phyloP scores from a whole-genome alignment of 1,140 invertebrate genomes.

The Zaprionus kolodkinae region DNA sequence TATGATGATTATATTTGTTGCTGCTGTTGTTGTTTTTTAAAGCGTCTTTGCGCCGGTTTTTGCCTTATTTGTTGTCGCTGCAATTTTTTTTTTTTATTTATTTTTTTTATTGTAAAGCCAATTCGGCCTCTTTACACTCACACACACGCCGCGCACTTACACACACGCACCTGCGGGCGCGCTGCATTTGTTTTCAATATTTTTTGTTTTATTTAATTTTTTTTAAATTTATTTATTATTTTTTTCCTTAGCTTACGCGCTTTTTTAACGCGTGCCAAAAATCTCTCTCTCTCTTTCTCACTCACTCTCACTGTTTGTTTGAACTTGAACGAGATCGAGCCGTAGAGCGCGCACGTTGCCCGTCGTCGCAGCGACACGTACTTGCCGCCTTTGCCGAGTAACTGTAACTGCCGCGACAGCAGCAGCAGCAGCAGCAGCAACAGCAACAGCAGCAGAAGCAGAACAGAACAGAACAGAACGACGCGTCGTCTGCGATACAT shows the following conservation, averaged over 20 bases:
- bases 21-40: constrained; percentile 33
- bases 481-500: constrained; percentile 61
- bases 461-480: constrained; percentile 27
- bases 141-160: constrained; percentile 3
- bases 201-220: constrained; percentile 22
- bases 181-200: constrained; percentile 24
- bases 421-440: constrained; percentile 2
- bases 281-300: too few species aligned
- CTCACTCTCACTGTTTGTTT: too few species aligned
- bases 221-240: constrained; percentile 28
- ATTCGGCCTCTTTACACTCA: too few species aligned
- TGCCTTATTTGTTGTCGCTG: constrained; percentile 21
- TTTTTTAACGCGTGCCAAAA: constrained; percentile 29
- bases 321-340: constrained; percentile 40
- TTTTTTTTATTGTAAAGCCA: constrained; percentile 29
- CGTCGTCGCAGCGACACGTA: constrained; percentile 16
- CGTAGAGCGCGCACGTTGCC: constrained; percentile 18
- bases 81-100: constrained; percentile 14
- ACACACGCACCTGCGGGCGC: constrained; percentile 11
- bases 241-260: constrained; percentile 15
- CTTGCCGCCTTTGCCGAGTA: constrained; percentile 50
- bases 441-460: constrained; percentile 53
- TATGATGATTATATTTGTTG: constrained; percentile 30
- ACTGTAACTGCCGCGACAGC: constrained; percentile 55
- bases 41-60: constrained; percentile 44